Evolutionary conservation across 2,797 vertebrate species (phyloP), one percentile per base, ranked within the genome.

Genomic region (Enoplosus armatus): DNA sequence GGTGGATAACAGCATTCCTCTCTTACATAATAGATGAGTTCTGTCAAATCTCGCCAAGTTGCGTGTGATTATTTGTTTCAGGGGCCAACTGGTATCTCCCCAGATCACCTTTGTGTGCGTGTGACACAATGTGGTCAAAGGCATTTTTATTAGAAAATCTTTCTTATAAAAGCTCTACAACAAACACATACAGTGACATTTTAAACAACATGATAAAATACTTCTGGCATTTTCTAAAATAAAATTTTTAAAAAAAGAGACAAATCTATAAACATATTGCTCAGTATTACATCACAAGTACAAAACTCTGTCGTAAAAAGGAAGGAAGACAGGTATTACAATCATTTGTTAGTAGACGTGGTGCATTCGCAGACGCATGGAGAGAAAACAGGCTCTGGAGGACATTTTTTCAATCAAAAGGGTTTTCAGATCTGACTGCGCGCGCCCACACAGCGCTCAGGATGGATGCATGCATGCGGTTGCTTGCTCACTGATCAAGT

Each of bases 381-480:
- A 75, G 15, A 65, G 29, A 39, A 20, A 24, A 77, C 16, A 33
- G 14, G 51, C n/a, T 78, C 56, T 84, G 61, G 75, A 60, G 79
- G 87, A 90, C 62, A 4, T 77, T 86, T 54, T 86, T 81, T 63
- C 72, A 81, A 69, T 85, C 80, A 61, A 79, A n/a, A 75, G 87
- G 92, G 87, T 92, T 94, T 94, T 94, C 93, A 94, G 93, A 93
- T 93, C 91, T 89, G 80, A 72, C 88, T 90, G 78, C 59, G 15
- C 6, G 18, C 37, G 75, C 50, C 72, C 66, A 74, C 35, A 24
- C 53, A 58, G 20, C 55, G 54, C 48, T 31, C 35, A 24, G 22
- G 75, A 60, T 71, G 53, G 48, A 54, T 58, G 47, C 2, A 0
- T 60, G 33, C 10, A 65, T 26, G 24, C 3, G 8, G 37, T 11